Percentiles rank a stretch among this genome's conserved stretches.
Evolutionary conservation across 2,888 invertebrate genomes (phyloP).

Genomic region (Amphipyra berbera): DNA sequence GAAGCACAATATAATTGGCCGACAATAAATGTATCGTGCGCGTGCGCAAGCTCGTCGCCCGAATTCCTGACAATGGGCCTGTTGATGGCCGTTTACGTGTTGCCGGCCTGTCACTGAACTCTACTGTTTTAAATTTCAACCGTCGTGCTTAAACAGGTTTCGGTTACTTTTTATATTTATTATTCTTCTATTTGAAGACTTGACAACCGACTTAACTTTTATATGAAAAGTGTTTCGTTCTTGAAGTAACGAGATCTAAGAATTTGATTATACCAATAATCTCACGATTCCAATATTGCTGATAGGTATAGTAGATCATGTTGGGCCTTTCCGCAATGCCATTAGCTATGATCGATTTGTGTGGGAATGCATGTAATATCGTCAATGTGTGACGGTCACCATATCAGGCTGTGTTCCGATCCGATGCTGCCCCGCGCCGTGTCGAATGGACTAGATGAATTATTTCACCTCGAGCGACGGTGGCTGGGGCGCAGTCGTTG

Average conservation of each 20-base stretch:
- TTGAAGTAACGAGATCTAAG: conserved; percentile 14
- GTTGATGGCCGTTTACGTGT: conserved; percentile 70
- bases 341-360: conserved; percentile 38
- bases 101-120: conserved; percentile 75
- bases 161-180: conserved; percentile 48
- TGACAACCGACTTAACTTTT: conserved; percentile 14
- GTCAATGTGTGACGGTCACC: conserved; percentile 47
- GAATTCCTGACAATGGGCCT: conserved; percentile 79
- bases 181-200: conserved; percentile 42
- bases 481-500: conserved; percentile 79
- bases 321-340: conserved; percentile 37
- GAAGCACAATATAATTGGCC: conserved; percentile 68
- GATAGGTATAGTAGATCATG: conserved; percentile 22
- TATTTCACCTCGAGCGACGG: conserved; percentile 72
- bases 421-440: conserved; percentile 60
- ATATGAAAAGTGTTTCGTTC: conserved; percentile 14
- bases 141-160: conserved; percentile 60
- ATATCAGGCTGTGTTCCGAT: conserved; percentile 41
- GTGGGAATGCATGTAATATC: conserved; percentile 53
- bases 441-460: conserved; percentile 77
- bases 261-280: conserved; percentile 22
- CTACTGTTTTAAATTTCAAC: conserved; percentile 68
- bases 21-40: conserved; percentile 67
- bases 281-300: conserved; percentile 32
- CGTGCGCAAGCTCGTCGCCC: conserved; percentile 71